A percentile compares a stretch with the other conserved stretches of the same genome.
Conservation (phyloP, 1,140 invertebrate genomes). For the Venturia canescens region DNA sequence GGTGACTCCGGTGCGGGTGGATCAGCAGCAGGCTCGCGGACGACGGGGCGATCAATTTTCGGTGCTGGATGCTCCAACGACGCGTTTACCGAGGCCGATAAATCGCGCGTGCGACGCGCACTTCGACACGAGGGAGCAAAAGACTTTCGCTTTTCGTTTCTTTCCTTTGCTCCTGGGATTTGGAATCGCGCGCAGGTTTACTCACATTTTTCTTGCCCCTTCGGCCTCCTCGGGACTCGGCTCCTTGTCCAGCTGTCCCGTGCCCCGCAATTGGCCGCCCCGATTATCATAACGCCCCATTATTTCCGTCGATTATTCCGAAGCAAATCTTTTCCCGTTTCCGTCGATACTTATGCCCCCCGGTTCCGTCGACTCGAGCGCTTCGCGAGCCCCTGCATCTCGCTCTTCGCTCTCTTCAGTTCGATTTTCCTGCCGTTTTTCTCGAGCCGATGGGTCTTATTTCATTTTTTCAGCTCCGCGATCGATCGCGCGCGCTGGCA, state of each 20-base stretch:
- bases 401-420: too few relatives aligned
- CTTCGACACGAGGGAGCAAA: background rate
- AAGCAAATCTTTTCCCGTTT: too few relatives aligned
- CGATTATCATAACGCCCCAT: slow-evolving; percentile 25
- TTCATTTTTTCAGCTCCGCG: too few relatives aligned
- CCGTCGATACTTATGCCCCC: too few relatives aligned
- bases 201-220: slow-evolving; percentile 47
- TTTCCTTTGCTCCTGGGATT: background rate
- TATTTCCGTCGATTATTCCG: background rate
- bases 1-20: slow-evolving; percentile 8
- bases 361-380: too few relatives aligned
- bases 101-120: background rate
- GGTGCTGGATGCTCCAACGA: background rate
- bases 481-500: too few relatives aligned
- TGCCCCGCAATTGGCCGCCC: slow-evolving; percentile 38
- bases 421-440: too few relatives aligned
- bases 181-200: background rate
- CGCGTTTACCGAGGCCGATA: background rate
- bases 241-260: slow-evolving; percentile 53
- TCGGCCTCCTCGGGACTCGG: slow-evolving; percentile 57
- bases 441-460: too few relatives aligned
- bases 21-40: background rate
- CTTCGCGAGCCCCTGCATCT: too few relatives aligned
- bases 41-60: background rate
- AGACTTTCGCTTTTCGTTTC: background rate